Evolutionary conservation across 2,888 invertebrate genomes (phyloP).

Genomic region (Arrhopalites spinosus): DNA sequence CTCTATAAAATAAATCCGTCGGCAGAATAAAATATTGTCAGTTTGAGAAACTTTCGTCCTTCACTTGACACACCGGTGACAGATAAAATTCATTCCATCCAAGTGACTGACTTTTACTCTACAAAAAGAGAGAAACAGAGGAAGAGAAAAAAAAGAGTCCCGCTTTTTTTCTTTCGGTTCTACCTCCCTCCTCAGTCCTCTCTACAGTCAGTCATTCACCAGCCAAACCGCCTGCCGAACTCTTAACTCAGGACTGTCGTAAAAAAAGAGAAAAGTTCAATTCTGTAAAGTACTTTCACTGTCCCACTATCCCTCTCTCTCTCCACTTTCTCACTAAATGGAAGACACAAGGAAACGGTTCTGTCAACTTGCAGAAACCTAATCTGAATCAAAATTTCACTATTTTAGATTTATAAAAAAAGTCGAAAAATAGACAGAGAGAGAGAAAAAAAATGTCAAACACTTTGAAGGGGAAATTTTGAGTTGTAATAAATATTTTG

Average conservation of each 20-base stretch:
- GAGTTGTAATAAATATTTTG: conserved; percentile 1
- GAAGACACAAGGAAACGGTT: not conserved
- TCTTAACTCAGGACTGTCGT: conserved; percentile 4
- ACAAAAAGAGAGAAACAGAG: not conserved
- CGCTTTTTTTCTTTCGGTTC: too few species aligned
- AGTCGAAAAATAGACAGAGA: too few species aligned
- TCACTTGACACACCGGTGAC: conserved; percentile 34
- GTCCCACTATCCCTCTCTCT: not conserved
- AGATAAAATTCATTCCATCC: conserved; percentile 28
- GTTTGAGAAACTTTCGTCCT: conserved; percentile 36
- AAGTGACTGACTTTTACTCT: conserved; percentile 15
- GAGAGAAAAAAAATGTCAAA: too few species aligned
- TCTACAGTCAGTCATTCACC: not conserved
- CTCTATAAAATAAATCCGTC: conserved; percentile 37
- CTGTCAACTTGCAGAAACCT: conserved; percentile 31
- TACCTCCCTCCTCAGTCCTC: not conserved
- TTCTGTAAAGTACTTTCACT: conserved; percentile 23
- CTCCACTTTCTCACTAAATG: not conserved
- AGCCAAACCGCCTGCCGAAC: too few species aligned
- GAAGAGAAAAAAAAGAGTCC: too few species aligned
- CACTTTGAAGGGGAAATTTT: not conserved
- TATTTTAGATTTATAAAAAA: too few species aligned
- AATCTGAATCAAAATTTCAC: conserved; percentile 29
- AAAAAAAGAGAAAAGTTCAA: conserved; percentile 32
- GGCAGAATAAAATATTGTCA: conserved; percentile 35